Evolutionary conservation across 2,797 vertebrate genomes (phyloP).

Genomic region (Takifugu rubripes): DNA sequence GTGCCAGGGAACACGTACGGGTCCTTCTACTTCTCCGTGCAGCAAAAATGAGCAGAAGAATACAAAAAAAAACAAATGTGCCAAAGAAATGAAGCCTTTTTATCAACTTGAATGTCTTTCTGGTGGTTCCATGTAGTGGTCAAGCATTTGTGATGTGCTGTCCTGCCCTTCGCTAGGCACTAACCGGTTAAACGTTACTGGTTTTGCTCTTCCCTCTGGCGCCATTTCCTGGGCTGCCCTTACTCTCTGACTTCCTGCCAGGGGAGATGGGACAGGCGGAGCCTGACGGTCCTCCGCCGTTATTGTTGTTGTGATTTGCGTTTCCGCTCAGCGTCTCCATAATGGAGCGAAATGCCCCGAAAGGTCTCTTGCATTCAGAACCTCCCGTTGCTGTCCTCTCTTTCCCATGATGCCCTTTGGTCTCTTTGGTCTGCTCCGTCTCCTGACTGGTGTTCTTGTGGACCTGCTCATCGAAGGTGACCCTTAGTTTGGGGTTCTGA

Average conservation of each 20-base stretch:
- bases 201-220: conserved; percentile 85
- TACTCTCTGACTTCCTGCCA: conserved; percentile 83
- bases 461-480: conserved; percentile 95
- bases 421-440: conserved; percentile 69
- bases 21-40: no score
- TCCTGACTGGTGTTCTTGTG: conserved; percentile 77
- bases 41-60: neutral
- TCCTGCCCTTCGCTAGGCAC: conserved; percentile 25
- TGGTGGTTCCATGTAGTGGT: neutral
- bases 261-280: conserved; percentile 77
- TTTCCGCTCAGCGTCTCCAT: conserved; percentile 95
- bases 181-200: conserved; percentile 72
- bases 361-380: conserved; percentile 81
- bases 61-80: no score
- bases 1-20: neutral
- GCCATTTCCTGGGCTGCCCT: conserved; percentile 66
- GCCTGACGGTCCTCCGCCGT: conserved; percentile 12
- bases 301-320: conserved; percentile 86
- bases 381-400: conserved; percentile 66
- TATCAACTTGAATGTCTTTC: conserved; percentile 5
- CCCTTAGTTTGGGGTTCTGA: conserved; percentile 92
- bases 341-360: conserved; percentile 92
- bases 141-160: neutral
- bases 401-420: conserved; percentile 76
- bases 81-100: neutral